Conservation (phyloP, 1,140 invertebrate species). For the Metaphire vulgaris region DNA sequence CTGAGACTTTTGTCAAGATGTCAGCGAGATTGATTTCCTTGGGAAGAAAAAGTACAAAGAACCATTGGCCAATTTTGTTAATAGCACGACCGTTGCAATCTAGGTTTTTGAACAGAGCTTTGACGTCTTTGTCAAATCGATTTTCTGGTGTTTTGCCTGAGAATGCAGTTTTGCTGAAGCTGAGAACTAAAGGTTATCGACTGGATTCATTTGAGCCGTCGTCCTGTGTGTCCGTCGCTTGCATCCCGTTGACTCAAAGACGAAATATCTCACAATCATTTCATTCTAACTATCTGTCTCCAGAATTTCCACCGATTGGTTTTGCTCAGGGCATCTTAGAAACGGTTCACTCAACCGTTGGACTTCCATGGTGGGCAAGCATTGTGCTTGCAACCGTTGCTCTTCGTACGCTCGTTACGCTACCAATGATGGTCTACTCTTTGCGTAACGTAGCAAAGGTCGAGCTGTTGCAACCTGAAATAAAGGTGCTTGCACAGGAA, state of each 20-base stretch:
- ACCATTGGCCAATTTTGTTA: too few species aligned
- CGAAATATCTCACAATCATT: conserved; percentile 15
- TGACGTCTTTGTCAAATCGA: too few species aligned
- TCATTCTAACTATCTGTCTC: conserved; percentile 25
- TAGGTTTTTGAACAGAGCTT: too few species aligned
- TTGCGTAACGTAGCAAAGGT: conserved; percentile 66
- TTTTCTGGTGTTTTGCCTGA: too few species aligned
- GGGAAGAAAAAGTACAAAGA: too few species aligned
- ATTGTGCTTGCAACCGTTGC: conserved; percentile 66
- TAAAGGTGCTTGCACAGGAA: conserved; percentile 63
- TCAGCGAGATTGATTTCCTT: too few species aligned
- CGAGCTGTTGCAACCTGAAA: conserved; percentile 65
- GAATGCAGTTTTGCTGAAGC: too few species aligned
- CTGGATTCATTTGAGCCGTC: too few species aligned
- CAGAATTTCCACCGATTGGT: conserved; percentile 61
- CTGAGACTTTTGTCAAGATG: too few species aligned
- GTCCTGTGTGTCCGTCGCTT: too few species aligned
- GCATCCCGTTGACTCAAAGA: not conserved
- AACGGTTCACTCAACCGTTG: conserved; percentile 62
- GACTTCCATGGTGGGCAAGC: conserved; percentile 75
- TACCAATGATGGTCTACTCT: conserved; percentile 66
- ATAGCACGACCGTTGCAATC: too few species aligned
- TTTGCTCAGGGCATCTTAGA: conserved; percentile 62
- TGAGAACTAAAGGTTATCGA: too few species aligned
- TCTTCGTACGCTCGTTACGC: conserved; percentile 61